Evolutionary conservation across 2,888 invertebrate genomes (phyloP).

Genomic region (Kuschelorhynchus macadamiae): DNA sequence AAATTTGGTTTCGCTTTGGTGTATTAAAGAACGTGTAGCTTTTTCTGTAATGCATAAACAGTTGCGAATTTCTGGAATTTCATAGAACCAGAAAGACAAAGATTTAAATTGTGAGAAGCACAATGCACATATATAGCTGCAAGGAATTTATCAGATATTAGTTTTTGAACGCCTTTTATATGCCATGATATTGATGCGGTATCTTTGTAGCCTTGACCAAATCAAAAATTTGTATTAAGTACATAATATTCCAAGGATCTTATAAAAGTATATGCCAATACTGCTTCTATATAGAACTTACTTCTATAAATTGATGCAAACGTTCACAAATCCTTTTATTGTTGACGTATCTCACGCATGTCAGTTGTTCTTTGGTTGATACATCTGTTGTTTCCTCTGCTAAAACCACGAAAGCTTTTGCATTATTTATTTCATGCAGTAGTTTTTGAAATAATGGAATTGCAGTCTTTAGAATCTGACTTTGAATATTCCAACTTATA

Average conservation of each 20-base stretch:
- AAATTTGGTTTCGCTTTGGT: slow-evolving; percentile 1
- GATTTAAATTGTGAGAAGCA: slow-evolving; percentile 8
- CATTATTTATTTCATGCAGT: neutral
- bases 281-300: slow-evolving; percentile 6
- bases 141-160: neutral
- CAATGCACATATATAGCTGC: slow-evolving; percentile 2
- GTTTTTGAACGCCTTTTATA: neutral
- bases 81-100: neutral
- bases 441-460: slow-evolving; percentile 4
- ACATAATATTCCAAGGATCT: neutral
- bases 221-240: neutral
- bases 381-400: slow-evolving; percentile 5
- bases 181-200: neutral
- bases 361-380: slow-evolving; percentile 22
- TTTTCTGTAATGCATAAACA: slow-evolving; percentile 1
- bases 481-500: slow-evolving; percentile 18
- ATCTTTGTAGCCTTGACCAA: slow-evolving; percentile 1
- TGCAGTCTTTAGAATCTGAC: slow-evolving; percentile 13
- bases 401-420: slow-evolving; percentile 7
- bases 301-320: neutral
- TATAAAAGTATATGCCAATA: slow-evolving; percentile 3
- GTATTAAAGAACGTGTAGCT: neutral
- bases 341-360: slow-evolving; percentile 20
- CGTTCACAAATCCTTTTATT: slow-evolving; percentile 11
- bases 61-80: slow-evolving; percentile 9